Evolutionary conservation across 2,888 invertebrate species (phyloP).

Genomic region (Thalpophila matura): DNA sequence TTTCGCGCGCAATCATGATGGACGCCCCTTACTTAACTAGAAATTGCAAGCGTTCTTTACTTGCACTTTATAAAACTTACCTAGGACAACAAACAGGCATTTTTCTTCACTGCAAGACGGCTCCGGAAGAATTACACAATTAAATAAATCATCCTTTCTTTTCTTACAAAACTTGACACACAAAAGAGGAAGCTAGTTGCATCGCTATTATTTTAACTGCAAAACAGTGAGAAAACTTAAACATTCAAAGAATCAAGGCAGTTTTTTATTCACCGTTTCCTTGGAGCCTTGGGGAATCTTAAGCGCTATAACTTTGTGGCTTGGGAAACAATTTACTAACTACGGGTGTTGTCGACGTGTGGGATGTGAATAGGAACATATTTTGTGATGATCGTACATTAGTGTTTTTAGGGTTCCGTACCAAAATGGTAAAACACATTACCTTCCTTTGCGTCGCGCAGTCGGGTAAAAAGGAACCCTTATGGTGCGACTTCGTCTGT

Average conservation of each 20-base stretch:
- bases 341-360: slow-evolving; percentile 22
- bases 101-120: slow-evolving; percentile 38
- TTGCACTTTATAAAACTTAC: slow-evolving; percentile 18
- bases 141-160: slow-evolving; percentile 55
- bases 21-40: no score
- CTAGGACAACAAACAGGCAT: slow-evolving; percentile 38
- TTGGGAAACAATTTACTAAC: slow-evolving; percentile 45
- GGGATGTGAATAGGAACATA: slow-evolving; percentile 23
- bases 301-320: slow-evolving; percentile 44
- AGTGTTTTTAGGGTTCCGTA: neutral
- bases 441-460: no score
- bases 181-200: slow-evolving; percentile 38
- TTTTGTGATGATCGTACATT: slow-evolving; percentile 38
- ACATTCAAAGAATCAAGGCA: slow-evolving; percentile 53
- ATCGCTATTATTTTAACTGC: slow-evolving; percentile 51
- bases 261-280: slow-evolving; percentile 62
- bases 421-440: no score
- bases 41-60: neutral
- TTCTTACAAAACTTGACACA: slow-evolving; percentile 40
- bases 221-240: slow-evolving; percentile 54
- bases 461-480: no score
- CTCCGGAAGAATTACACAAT: slow-evolving; percentile 56
- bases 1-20: no score
- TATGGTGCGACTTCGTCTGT: no score
- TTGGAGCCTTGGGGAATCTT: slow-evolving; percentile 32